Evolutionary conservation across 1,140 invertebrate species (phyloP).

Genomic region (Uloborus diversus): DNA sequence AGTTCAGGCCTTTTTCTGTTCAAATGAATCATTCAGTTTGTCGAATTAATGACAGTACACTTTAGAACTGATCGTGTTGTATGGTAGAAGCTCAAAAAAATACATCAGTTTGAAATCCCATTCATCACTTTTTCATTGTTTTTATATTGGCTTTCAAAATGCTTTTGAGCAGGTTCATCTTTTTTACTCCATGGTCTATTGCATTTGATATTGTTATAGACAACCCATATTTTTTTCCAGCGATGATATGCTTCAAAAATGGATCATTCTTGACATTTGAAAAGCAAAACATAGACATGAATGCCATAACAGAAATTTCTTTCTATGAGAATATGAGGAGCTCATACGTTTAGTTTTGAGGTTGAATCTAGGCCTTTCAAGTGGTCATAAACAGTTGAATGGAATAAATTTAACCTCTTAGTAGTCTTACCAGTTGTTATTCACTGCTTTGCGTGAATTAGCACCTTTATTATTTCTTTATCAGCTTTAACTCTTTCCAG

Average conservation of each 20-base stretch:
- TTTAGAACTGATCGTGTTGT: not conserved
- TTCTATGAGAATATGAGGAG: not conserved
- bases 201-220: not conserved
- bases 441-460: not conserved
- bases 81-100: not conserved
- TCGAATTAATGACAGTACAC: not conserved
- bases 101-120: not conserved
- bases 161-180: slow-evolving; percentile 7
- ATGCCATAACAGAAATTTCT: slow-evolving; percentile 1
- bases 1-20: slow-evolving; percentile 1
- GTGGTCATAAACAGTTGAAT: not conserved
- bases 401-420: not conserved
- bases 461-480: not conserved
- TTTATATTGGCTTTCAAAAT: not conserved
- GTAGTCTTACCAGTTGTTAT: not conserved
- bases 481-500: not conserved
- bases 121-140: not conserved
- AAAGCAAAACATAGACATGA: not conserved
- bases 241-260: slow-evolving; percentile 2
- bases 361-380: not conserved
- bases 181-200: not conserved
- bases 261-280: slow-evolving; percentile 5
- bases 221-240: not conserved
- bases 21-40: not conserved
- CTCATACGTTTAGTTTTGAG: not conserved